A percentile compares a stretch with the other conserved stretches of the same genome.
Conservation (phyloP, 2,113 vertebrate genomes). For the Hydrochoerus hydrochaeris region DNA sequence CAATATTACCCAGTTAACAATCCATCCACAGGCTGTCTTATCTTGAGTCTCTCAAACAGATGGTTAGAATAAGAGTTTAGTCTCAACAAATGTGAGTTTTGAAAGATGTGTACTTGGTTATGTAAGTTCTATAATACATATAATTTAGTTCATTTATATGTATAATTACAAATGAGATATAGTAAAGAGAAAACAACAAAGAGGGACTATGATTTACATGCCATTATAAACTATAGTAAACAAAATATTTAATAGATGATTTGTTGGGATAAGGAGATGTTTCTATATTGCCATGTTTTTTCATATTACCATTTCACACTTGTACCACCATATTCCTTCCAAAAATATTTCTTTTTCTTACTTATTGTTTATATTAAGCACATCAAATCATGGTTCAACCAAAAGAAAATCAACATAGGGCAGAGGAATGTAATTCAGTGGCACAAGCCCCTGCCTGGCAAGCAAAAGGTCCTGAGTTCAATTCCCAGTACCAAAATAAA, state of each 20-base stretch:
- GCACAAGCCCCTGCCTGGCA: too few species aligned
- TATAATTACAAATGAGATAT: neutral
- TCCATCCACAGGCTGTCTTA: neutral
- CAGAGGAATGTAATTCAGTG: too few species aligned
- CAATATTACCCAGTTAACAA: accelerated
- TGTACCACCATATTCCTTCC: neutral
- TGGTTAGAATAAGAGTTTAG: neutral
- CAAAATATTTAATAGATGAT: neutral
- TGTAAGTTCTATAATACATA: neutral
- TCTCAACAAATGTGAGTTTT: neutral
- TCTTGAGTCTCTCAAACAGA: neutral
- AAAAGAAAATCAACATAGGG: neutral
- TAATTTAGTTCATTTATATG: neutral
- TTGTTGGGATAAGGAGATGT: neutral
- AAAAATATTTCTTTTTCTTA: neutral
- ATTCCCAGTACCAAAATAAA: too few species aligned
- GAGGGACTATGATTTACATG: neutral
- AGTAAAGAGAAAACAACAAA: neutral
- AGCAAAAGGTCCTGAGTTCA: too few species aligned
- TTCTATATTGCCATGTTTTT: neutral
- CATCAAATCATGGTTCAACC: neutral
- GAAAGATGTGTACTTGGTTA: neutral
- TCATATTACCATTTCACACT: neutral
- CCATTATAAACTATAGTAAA: neutral
- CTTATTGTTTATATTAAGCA: neutral